Conservation (phyloP, 2,113 vertebrate genomes). For the Arenaria interpres region DNA sequence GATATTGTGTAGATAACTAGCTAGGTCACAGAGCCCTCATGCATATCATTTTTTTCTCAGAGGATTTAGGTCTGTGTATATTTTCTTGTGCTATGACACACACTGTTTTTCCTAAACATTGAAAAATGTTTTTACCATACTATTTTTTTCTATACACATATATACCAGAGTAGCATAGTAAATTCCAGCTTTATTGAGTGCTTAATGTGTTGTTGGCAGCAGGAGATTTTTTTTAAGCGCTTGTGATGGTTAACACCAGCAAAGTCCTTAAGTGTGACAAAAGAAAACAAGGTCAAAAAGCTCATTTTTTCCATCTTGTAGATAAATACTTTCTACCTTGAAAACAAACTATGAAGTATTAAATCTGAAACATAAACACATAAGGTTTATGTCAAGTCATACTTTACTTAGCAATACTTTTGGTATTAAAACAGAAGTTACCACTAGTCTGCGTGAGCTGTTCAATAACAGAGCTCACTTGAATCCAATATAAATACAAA, state of each 20-base stretch:
- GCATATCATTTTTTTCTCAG: background rate
- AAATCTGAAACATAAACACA: background rate
- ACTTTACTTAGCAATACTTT: background rate
- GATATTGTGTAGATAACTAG: background rate
- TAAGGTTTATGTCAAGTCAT: background rate
- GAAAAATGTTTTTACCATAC: background rate
- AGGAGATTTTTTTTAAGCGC: background rate
- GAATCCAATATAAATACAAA: background rate
- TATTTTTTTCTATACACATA: background rate
- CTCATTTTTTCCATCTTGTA: background rate
- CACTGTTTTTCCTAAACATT: background rate
- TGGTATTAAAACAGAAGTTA: background rate
- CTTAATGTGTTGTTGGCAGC: background rate
- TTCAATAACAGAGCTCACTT: background rate
- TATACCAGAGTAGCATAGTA: background rate
- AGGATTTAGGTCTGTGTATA: background rate
- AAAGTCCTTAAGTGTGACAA: background rate
- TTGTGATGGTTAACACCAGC: background rate
- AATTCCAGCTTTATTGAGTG: conserved; percentile 12
- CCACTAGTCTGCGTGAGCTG: rapidly evolving
- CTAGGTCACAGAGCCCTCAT: too few relatives aligned
- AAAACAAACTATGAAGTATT: background rate
- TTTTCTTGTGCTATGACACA: background rate
- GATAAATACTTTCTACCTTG: background rate
- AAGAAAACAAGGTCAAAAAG: conserved; percentile 5